Conservation (phyloP, 1,140 invertebrate genomes). For the Monochamus saltuarius region DNA sequence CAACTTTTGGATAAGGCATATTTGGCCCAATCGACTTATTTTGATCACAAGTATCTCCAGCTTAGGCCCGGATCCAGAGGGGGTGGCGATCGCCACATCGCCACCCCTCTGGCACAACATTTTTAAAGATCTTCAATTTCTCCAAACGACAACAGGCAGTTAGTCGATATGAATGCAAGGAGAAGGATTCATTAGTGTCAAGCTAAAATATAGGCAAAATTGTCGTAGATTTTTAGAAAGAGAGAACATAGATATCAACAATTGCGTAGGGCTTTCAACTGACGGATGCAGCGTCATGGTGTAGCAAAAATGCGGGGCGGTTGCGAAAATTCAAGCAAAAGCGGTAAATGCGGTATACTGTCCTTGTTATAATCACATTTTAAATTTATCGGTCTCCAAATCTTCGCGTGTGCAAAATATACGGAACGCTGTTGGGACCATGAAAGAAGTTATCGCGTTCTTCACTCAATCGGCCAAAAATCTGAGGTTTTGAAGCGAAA, state of each 20-base stretch:
- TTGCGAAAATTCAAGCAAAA: conserved; percentile 22
- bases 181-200: no score
- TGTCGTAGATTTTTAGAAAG: conserved; percentile 10
- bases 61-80: no score
- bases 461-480: conserved; percentile 35
- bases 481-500: conserved; percentile 7
- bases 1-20: no score
- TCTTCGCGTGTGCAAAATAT: conserved; percentile 28
- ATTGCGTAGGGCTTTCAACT: conserved; percentile 40
- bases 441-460: conserved; percentile 37
- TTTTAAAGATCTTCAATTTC: no score
- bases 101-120: no score
- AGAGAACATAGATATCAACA: conserved; percentile 28
- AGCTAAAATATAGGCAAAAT: neutral
- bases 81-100: no score
- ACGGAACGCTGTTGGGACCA: conserved; percentile 25
- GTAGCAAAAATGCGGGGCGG: conserved; percentile 34
- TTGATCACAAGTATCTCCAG: no score
- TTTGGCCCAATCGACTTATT: no score
- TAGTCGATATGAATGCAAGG: no score
- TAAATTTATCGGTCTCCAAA: conserved; percentile 36
- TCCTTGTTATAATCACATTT: conserved; percentile 37
- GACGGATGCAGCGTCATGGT: conserved; percentile 40
- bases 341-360: conserved; percentile 26
- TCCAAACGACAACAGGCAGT: no score